These are phyloP conservation scores for Campoletis sonorensis DNA, from an alignment of 1,140 invertebrate species.

Conservation along the genomic window DNA sequence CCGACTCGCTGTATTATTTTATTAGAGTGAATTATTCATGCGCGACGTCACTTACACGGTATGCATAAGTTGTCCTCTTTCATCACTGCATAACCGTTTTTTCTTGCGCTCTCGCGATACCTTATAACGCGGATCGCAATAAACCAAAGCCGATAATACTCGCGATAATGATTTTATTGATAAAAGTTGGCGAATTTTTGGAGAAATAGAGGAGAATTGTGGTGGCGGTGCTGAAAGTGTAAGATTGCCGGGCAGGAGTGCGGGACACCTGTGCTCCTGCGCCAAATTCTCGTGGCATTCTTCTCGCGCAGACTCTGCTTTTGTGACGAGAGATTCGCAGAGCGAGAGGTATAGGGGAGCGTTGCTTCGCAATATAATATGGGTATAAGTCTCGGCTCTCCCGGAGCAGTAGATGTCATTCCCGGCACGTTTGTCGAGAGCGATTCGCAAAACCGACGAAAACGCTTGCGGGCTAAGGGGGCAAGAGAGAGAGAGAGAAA, in stretches of 20 bases:
- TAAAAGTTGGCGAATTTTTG: too few relatives aligned
- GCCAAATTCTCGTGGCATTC: slow-evolving; percentile 1
- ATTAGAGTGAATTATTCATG: slow-evolving; percentile 76
- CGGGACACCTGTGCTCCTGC: too few relatives aligned
- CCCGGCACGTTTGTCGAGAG: slow-evolving; percentile 52
- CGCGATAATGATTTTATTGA: too few relatives aligned
- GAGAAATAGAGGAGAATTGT: too few relatives aligned
- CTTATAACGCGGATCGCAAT: not conserved
- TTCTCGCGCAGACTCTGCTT: not conserved
- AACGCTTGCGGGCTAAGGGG: slow-evolving; percentile 29
- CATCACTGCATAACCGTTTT: slow-evolving; percentile 61
- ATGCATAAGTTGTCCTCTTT: slow-evolving; percentile 73
- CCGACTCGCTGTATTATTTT: slow-evolving; percentile 71
- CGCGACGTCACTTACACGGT: slow-evolving; percentile 73
- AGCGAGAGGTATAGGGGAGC: not conserved
- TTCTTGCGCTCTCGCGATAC: not conserved
- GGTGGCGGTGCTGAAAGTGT: not conserved
- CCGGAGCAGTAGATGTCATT: slow-evolving; percentile 46
- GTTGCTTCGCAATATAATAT: slow-evolving; percentile 9
- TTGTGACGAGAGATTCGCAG: slow-evolving; percentile 6
- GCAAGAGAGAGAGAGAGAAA: not conserved
- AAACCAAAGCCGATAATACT: too few relatives aligned
- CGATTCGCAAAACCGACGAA: slow-evolving; percentile 53
- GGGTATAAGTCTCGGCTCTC: slow-evolving; percentile 14
- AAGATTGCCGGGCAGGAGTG: not conserved